Evolutionary conservation across 2,888 invertebrate genomes (phyloP).

Genomic region (Pollenia angustigena): DNA sequence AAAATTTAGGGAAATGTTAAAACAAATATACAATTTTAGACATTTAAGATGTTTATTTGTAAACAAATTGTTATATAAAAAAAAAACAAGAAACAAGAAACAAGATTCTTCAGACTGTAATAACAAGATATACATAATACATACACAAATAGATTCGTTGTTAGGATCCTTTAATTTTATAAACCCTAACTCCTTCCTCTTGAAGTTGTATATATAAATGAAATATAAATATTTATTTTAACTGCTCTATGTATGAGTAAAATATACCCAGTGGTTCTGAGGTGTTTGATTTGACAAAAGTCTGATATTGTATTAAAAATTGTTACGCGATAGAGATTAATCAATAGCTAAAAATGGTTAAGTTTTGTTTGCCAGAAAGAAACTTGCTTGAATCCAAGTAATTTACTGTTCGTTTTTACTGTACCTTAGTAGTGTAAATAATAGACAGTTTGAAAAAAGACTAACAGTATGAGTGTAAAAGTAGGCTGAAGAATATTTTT

Average conservation of each 20-base stretch:
- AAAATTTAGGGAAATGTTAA: conserved; percentile 58
- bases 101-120: not conserved
- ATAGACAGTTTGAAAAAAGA: too few species aligned
- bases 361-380: too few species aligned
- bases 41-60: conserved; percentile 66
- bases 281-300: too few species aligned
- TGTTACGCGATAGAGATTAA: too few species aligned
- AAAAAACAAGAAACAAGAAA: not conserved
- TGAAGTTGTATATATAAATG: conserved; percentile 47
- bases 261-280: not conserved
- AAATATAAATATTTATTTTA: conserved; percentile 70
- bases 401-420: too few species aligned
- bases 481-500: too few species aligned
- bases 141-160: too few species aligned
- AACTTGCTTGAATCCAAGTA: too few species aligned
- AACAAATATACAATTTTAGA: conserved; percentile 62
- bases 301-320: too few species aligned
- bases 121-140: not conserved
- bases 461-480: too few species aligned
- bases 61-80: conserved; percentile 68
- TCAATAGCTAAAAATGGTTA: too few species aligned
- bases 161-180: not conserved
- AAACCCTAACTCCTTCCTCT: not conserved
- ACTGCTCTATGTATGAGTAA: conserved; percentile 36
- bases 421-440: too few species aligned